Percentiles rank a stretch among this genome's conserved stretches.
Conservation (phyloP, 2,888 invertebrate species). For the Camptogramma bilineatum region DNA sequence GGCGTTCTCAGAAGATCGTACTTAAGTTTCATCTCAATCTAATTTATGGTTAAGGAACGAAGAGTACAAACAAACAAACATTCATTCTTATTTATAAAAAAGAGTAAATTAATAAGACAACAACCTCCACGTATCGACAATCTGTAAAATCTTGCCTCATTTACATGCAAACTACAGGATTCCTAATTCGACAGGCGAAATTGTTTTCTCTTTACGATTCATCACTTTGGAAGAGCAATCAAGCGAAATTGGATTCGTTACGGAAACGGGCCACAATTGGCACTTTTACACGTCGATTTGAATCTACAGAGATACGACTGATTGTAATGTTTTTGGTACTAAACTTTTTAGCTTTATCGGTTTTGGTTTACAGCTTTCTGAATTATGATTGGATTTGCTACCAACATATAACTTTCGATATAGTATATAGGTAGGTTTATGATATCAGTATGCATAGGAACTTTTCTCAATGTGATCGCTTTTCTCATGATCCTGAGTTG, state of each 20-base stretch:
- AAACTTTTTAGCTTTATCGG: slow-evolving; percentile 44
- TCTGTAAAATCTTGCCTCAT: slow-evolving; percentile 20
- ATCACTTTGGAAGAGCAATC: slow-evolving; percentile 61
- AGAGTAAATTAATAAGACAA: slow-evolving; percentile 7
- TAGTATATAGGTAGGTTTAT: background rate
- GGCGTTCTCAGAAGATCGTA: too few species aligned
- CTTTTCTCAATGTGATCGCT: background rate
- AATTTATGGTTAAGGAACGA: too few species aligned
- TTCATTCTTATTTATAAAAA: too few species aligned
- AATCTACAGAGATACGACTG: slow-evolving; percentile 54
- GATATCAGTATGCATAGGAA: slow-evolving; percentile 7
- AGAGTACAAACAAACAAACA: too few species aligned
- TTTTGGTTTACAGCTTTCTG: slow-evolving; percentile 34
- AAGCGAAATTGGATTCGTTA: slow-evolving; percentile 64
- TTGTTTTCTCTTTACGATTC: slow-evolving; percentile 64
- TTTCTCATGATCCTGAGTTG: background rate
- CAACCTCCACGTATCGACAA: slow-evolving; percentile 11
- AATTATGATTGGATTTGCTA: slow-evolving; percentile 34
- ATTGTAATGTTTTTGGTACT: slow-evolving; percentile 50
- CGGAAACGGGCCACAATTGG: slow-evolving; percentile 62
- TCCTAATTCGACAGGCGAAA: slow-evolving; percentile 59
- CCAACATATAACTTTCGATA: slow-evolving; percentile 10
- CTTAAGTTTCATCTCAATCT: too few species aligned
- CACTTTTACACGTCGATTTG: slow-evolving; percentile 62
- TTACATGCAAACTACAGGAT: slow-evolving; percentile 33